Conservation (phyloP, 1,140 invertebrate species). For the Caenorhabditis brenneri region DNA sequence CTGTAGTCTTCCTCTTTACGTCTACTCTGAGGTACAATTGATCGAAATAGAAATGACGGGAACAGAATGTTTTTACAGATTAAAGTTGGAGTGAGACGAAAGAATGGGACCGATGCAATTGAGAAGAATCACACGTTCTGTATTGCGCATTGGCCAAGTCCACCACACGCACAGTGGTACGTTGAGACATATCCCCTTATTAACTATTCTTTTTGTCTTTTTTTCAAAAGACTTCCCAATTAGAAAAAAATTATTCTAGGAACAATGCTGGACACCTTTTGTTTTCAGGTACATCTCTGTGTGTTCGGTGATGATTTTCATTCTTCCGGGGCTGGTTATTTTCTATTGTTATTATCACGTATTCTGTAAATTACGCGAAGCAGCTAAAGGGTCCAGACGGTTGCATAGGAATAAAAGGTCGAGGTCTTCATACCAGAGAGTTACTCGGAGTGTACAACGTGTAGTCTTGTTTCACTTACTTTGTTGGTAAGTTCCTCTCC, state of each 20-base stretch:
- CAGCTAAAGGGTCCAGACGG: conserved; percentile 58
- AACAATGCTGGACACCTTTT: not conserved
- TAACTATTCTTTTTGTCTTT: conserved; percentile 4
- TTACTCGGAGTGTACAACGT: conserved; percentile 69
- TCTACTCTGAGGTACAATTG: conserved; percentile 55
- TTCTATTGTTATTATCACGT: conserved; percentile 70
- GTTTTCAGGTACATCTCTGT: conserved; percentile 67
- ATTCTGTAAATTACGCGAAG: conserved; percentile 67
- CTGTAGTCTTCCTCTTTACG: conserved; percentile 64
- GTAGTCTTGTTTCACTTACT: conserved; percentile 70
- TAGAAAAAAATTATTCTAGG: not conserved
- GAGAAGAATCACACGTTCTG: conserved; percentile 62
- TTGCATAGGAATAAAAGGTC: conserved; percentile 49
- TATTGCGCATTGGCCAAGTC: conserved; percentile 69
- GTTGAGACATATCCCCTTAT: conserved; percentile 36
- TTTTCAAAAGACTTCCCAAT: not conserved
- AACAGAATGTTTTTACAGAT: not conserved
- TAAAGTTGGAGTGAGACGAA: conserved; percentile 10
- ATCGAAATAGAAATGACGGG: not conserved
- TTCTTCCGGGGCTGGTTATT: conserved; percentile 63
- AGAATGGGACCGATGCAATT: conserved; percentile 24
- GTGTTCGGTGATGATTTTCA: conserved; percentile 69
- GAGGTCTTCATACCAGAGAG: conserved; percentile 68
- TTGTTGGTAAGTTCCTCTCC: conserved; percentile 61
- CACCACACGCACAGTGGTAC: conserved; percentile 63